Evolutionary conservation across 2,888 invertebrate species (phyloP).

Genomic region (Amiota minor): DNA sequence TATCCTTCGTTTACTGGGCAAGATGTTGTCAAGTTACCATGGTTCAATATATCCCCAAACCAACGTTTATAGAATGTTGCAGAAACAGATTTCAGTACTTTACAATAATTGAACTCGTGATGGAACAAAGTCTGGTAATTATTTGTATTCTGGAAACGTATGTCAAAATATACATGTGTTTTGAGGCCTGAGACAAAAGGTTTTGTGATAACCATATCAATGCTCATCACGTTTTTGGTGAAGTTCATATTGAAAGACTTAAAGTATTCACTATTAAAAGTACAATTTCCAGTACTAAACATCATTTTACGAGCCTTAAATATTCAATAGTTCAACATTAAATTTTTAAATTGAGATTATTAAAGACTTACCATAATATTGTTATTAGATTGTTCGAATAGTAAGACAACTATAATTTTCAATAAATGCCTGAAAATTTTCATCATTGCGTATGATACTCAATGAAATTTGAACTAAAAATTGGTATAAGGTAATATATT

Average conservation of each 20-base stretch:
- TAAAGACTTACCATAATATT: too few relatives aligned
- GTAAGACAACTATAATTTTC: too few relatives aligned
- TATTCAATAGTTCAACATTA: too few relatives aligned
- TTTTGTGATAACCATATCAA: background rate
- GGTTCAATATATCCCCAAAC: background rate
- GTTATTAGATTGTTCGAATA: too few relatives aligned
- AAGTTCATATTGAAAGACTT: background rate
- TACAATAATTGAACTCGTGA: slow-evolving; percentile 8
- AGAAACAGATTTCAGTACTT: background rate
- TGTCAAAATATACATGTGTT: background rate
- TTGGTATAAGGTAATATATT: too few relatives aligned
- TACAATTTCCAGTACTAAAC: background rate
- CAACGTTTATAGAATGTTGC: slow-evolving; percentile 8
- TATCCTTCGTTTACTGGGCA: background rate
- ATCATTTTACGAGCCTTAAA: slow-evolving; percentile 1
- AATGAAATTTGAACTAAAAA: too few relatives aligned
- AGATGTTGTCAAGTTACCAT: background rate
- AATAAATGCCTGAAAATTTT: too few relatives aligned
- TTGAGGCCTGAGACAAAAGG: background rate
- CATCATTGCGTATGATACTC: too few relatives aligned
- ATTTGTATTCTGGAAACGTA: background rate
- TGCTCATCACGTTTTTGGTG: background rate
- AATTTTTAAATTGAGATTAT: too few relatives aligned
- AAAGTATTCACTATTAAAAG: background rate
- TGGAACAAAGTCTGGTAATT: slow-evolving; percentile 6